phyloP scores from a whole-genome alignment of 1,140 invertebrate genomes.

The Cephus cinctus region DNA sequence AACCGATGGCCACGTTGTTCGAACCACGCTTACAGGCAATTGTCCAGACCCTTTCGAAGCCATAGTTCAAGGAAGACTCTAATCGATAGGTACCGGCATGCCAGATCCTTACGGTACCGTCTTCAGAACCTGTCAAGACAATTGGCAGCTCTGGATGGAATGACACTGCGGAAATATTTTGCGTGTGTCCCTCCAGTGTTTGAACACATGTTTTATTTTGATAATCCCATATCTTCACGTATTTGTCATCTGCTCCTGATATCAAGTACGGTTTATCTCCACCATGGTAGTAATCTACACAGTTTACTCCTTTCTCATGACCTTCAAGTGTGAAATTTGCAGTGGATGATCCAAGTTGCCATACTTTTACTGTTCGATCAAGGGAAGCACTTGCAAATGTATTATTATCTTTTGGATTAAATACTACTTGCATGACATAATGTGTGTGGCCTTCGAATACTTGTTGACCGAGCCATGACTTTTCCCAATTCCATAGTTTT shows the following conservation, averaged over 20 bases:
- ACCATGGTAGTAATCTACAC: constrained; percentile 99
- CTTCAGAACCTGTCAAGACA: constrained; percentile 96
- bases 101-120: constrained; percentile 93
- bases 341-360: constrained; percentile 94
- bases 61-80: constrained; percentile 97
- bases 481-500: constrained; percentile 99
- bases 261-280: constrained; percentile 99
- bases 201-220: constrained; percentile 99
- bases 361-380: constrained; percentile 97
- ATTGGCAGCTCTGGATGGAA: constrained; percentile 99
- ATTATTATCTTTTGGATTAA: constrained; percentile 99
- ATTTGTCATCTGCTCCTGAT: constrained; percentile 95
- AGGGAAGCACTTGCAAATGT: constrained; percentile 99
- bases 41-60: constrained; percentile 97
- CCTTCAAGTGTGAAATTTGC: constrained; percentile 99
- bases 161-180: constrained; percentile 90
- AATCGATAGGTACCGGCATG: constrained; percentile 96
- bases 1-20: constrained; percentile 96
- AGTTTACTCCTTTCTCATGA: constrained; percentile 98
- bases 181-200: constrained; percentile 94
- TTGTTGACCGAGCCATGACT: constrained; percentile 95
- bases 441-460: constrained; percentile 98
- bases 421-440: constrained; percentile 99
- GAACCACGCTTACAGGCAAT: constrained; percentile 94
- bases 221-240: constrained; percentile 99